phyloP scores from a whole-genome alignment of 2,113 vertebrate genomes.

The Sarotherodon lohbergeri region DNA sequence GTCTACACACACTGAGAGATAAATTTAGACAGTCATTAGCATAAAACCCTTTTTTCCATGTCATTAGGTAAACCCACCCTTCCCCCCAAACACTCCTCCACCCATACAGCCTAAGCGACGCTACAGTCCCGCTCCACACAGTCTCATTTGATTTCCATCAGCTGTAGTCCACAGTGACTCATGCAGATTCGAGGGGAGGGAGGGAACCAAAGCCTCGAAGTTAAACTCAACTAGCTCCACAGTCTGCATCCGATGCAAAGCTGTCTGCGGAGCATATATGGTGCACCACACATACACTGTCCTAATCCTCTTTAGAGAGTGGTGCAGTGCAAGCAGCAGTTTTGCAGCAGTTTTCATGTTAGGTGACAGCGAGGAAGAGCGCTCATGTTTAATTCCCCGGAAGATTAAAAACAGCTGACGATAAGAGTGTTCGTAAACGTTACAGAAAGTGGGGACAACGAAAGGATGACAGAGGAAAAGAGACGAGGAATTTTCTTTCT shows the following conservation, averaged over 20 bases:
- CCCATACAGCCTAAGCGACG: not conserved
- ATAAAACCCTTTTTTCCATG: conserved; percentile 42
- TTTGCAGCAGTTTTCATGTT: not conserved
- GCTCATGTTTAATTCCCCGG: not conserved
- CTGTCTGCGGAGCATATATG: not conserved
- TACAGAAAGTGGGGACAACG: not conserved
- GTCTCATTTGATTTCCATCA: conserved; percentile 34
- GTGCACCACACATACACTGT: not conserved
- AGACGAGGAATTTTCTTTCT: not conserved
- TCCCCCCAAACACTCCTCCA: not conserved
- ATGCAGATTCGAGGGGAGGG: not conserved
- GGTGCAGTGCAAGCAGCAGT: not conserved
- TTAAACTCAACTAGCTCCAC: not conserved
- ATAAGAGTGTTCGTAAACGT: not conserved
- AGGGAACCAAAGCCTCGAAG: not conserved
- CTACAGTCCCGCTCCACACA: not conserved
- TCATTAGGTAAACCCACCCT: conserved; percentile 24
- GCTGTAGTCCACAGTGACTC: conserved; percentile 34
- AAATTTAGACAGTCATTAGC: conserved; percentile 53
- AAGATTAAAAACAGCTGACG: conserved; percentile 13
- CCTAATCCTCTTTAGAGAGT: not conserved
- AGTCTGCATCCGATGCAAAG: not conserved
- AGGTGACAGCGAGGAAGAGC: not conserved
- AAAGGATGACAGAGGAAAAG: not conserved
- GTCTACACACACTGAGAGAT: conserved; percentile 2